Conservation (phyloP, 2,888 invertebrate genomes). For the Dolomedes plantarius region DNA sequence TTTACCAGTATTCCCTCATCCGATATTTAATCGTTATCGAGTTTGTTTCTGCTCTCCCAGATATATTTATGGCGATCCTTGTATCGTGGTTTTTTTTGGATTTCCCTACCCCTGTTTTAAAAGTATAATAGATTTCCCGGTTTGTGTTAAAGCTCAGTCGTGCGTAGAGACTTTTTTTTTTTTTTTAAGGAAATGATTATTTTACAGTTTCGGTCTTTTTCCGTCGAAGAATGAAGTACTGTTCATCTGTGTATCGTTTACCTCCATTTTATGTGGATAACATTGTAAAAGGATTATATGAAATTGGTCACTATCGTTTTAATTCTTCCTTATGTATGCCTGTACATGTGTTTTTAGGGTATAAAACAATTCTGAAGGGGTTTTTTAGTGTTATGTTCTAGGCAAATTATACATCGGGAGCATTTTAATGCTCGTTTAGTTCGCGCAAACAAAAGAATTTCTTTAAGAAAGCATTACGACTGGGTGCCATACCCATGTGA, state of each 20-base stretch:
- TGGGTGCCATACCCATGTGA: too few relatives aligned
- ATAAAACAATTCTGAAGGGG: too few relatives aligned
- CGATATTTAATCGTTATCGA: background rate
- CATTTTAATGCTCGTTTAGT: too few relatives aligned
- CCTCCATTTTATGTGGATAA: background rate
- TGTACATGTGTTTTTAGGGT: too few relatives aligned
- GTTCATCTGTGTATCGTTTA: background rate
- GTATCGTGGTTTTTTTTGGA: background rate
- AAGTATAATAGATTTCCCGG: slow-evolving; percentile 3
- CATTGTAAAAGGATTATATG: background rate
- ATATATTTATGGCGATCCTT: background rate
- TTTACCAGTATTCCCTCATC: background rate
- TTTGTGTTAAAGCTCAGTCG: background rate
- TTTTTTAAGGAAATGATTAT: background rate
- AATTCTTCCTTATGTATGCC: too few relatives aligned
- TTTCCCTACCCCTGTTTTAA: background rate
- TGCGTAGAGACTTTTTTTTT: background rate
- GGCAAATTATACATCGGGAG: too few relatives aligned
- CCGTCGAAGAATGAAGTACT: background rate
- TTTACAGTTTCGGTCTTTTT: background rate
- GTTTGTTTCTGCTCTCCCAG: background rate
- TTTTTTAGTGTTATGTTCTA: too few relatives aligned
- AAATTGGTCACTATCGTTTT: too few relatives aligned
- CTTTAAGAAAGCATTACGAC: too few relatives aligned
- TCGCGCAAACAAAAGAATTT: too few relatives aligned